phyloP scores from a whole-genome alignment of 1,140 invertebrate species.

The Drosophila pseudoananassae region DNA sequence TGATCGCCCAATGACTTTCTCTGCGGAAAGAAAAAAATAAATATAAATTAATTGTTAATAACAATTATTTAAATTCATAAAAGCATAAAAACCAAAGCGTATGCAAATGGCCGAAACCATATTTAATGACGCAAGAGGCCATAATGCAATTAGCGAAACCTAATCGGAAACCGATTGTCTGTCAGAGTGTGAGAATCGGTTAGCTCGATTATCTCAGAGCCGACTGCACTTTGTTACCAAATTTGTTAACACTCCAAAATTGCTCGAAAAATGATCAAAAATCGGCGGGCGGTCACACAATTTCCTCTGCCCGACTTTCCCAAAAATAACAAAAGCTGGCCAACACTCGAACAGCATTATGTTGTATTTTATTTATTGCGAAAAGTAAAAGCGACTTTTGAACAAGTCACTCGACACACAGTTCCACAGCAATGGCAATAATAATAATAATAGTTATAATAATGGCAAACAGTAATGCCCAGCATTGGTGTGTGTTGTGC shows the following conservation, averaged over 20 bases:
- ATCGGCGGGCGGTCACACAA: conserved; percentile 40
- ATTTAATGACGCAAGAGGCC: conserved; percentile 31
- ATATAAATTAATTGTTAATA: conserved; percentile 35
- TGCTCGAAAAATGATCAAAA: conserved; percentile 22
- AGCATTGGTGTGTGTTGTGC: conserved; percentile 48
- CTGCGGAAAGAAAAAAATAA: conserved; percentile 9
- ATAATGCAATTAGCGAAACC: conserved; percentile 39
- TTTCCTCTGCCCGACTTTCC: conserved; percentile 50
- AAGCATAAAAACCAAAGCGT: neutral
- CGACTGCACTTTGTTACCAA: conserved; percentile 22
- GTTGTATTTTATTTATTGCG: conserved; percentile 34
- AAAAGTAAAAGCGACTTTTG: conserved; percentile 52
- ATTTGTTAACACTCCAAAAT: conserved; percentile 27
- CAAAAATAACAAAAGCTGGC: conserved; percentile 7
- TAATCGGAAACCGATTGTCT: conserved; percentile 45
- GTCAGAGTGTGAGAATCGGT: conserved; percentile 33
- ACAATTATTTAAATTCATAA: conserved; percentile 40
- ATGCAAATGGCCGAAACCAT: conserved; percentile 1
- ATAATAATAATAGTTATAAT: conserved; percentile 38
- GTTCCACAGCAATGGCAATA: conserved; percentile 18
- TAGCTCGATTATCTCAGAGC: conserved; percentile 24
- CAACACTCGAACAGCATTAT: conserved; percentile 15
- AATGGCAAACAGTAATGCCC: conserved; percentile 37
- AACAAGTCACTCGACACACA: conserved; percentile 40
- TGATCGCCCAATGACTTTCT: conserved; percentile 27